Conservation (phyloP, 1,140 invertebrate genomes). For the Diorhabda sublineata region DNA sequence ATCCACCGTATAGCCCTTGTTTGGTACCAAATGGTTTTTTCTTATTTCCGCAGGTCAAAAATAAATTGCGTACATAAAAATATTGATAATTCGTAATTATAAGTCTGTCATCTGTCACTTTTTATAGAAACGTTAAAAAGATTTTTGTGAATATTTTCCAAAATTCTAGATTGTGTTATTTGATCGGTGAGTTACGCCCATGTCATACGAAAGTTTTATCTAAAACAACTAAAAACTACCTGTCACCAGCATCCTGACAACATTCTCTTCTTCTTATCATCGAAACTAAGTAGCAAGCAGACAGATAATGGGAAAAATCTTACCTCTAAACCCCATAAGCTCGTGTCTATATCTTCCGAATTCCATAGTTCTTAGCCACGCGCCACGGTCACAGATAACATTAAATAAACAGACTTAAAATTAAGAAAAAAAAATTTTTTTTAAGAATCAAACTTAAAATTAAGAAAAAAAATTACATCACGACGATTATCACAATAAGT, state of each 20-base stretch:
- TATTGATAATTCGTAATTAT: too few relatives aligned
- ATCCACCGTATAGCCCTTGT: too few relatives aligned
- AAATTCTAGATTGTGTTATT: background rate
- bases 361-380: conserved; percentile 11
- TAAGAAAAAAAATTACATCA: background rate
- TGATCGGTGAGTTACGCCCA: background rate
- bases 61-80: background rate
- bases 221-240: conserved; percentile 3
- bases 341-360: conserved; percentile 5
- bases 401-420: background rate
- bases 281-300: conserved; percentile 8
- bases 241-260: conserved; percentile 14
- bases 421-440: background rate
- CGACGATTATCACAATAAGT: conserved; percentile 8
- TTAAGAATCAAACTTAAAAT: background rate
- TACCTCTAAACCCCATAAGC: conserved; percentile 7
- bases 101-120: background rate
- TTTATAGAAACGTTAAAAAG: background rate
- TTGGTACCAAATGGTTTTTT: too few relatives aligned
- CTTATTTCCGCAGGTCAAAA: background rate
- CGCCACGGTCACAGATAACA: conserved; percentile 1
- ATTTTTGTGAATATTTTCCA: background rate
- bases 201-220: background rate
- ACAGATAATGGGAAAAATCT: conserved; percentile 10
- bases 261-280: conserved; percentile 2